Percentiles rank a stretch among this genome's conserved stretches.
Conservation (phyloP, 1,140 invertebrate species). For the Pseudomyrmex pallidus region DNA sequence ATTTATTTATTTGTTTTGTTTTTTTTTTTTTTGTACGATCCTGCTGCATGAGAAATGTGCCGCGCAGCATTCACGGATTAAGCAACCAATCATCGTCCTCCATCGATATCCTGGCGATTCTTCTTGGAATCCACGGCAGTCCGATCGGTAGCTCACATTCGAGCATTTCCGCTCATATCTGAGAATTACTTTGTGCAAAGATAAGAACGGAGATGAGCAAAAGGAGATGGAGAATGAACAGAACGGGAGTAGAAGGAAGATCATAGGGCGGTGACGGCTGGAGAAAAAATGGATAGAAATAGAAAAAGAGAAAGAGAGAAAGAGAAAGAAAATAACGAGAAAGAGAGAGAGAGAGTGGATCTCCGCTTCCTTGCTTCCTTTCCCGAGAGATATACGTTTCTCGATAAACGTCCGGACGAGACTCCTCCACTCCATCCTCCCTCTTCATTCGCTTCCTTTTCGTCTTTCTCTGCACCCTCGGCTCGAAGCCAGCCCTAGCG, state of each 20-base stretch:
- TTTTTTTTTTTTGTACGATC: not conserved
- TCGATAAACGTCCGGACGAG: constrained; percentile 66
- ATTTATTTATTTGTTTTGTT: not conserved
- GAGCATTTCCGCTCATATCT: constrained; percentile 33
- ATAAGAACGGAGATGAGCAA: constrained; percentile 11
- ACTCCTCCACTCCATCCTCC: constrained; percentile 50
- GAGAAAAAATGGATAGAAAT: constrained; percentile 46
- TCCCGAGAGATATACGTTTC: constrained; percentile 63
- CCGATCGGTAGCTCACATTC: constrained; percentile 26
- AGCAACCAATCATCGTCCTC: constrained; percentile 23
- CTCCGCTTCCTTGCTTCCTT: constrained; percentile 62
- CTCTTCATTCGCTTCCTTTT: constrained; percentile 42
- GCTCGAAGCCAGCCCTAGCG: constrained; percentile 51
- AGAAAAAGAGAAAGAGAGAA: constrained; percentile 29
- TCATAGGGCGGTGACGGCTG: constrained; percentile 48
- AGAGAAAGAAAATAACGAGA: constrained; percentile 14
- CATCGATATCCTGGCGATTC: constrained; percentile 20
- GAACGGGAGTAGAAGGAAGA: not conserved
- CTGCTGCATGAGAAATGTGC: constrained; percentile 25
- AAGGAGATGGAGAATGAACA: not conserved
- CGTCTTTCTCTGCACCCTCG: constrained; percentile 43
- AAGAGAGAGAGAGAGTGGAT: constrained; percentile 44
- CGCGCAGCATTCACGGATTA: constrained; percentile 68
- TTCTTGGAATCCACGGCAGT: constrained; percentile 17
- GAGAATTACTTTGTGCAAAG: constrained; percentile 28